These are phyloP conservation scores for Zaprionus kolodkinae DNA, from an alignment of 1,140 invertebrate species.

Conservation along the genomic window DNA sequence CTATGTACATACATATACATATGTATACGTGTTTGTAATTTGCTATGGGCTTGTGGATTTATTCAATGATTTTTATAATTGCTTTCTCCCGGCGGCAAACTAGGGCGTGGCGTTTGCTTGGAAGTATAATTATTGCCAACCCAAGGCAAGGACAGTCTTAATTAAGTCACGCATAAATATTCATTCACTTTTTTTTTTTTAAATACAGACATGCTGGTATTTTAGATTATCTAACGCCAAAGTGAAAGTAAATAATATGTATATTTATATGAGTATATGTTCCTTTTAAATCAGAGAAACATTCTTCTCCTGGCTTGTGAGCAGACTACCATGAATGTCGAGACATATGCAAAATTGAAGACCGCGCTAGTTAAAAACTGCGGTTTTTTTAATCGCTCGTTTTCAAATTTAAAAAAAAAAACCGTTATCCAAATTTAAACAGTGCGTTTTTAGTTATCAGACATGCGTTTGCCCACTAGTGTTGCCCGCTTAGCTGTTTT, in stretches of 20 bases:
- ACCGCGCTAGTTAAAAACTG: no score
- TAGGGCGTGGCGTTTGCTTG: neutral
- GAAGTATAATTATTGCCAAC: neutral
- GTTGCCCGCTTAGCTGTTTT: no score
- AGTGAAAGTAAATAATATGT: neutral
- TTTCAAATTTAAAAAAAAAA: no score
- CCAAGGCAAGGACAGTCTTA: constrained; percentile 19
- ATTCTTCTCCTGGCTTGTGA: no score
- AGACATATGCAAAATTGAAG: no score
- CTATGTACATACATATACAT: neutral
- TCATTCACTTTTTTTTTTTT: neutral
- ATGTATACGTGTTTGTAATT: constrained; percentile 4
- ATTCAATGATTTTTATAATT: constrained; percentile 15
- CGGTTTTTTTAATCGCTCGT: no score
- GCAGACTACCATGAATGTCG: no score
- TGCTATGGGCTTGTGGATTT: neutral
- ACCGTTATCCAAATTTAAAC: no score
- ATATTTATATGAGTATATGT: no score
- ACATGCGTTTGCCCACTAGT: no score
- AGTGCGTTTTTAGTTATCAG: no score
- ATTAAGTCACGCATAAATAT: neutral
- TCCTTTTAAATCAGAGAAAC: no score
- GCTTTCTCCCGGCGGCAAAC: constrained; percentile 14
- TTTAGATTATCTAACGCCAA: neutral
- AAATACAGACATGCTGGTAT: neutral